Conservation (phyloP, 2,797 vertebrate species). For the Myotis findleyi region DNA sequence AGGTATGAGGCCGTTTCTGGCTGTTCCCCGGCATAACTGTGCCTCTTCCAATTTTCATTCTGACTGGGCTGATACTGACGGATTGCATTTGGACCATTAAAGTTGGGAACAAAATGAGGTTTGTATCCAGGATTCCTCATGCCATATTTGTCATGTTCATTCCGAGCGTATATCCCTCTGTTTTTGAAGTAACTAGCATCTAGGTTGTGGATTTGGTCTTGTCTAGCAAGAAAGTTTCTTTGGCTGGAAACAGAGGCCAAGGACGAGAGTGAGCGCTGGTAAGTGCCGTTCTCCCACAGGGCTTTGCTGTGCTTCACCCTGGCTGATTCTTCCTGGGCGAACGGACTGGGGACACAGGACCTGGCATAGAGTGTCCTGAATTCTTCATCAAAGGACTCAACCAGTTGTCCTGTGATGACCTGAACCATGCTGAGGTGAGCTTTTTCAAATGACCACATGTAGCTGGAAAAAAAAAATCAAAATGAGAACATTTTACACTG, state of each 20-base stretch:
- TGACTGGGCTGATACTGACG: slow-evolving; percentile 88
- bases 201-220: slow-evolving; percentile 90
- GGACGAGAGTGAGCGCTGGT: slow-evolving; percentile 87
- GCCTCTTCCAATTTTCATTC: slow-evolving; percentile 93
- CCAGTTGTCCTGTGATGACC: slow-evolving; percentile 95
- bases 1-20: slow-evolving; percentile 88
- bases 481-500: slow-evolving; percentile 47
- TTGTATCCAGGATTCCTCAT: slow-evolving; percentile 84
- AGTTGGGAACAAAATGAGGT: slow-evolving; percentile 86
- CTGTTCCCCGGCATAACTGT: slow-evolving; percentile 97
- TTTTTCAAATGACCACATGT: slow-evolving; percentile 98
- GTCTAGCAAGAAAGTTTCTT: slow-evolving; percentile 89
- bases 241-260: slow-evolving; percentile 89
- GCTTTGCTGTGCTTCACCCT: slow-evolving; percentile 84
- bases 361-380: slow-evolving; percentile 96
- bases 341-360: slow-evolving; percentile 91
- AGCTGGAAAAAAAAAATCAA: slow-evolving; percentile 89
- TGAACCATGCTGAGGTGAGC: slow-evolving; percentile 98
- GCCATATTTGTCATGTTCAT: slow-evolving; percentile 87
- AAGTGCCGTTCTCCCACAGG: slow-evolving; percentile 87
- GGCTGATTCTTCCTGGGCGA: slow-evolving; percentile 86
- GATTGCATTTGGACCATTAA: slow-evolving; percentile 86
- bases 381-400: slow-evolving; percentile 97
- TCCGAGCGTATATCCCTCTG: slow-evolving; percentile 88
- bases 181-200: slow-evolving; percentile 91